phyloP scores from a whole-genome alignment of 2,797 vertebrate genomes.

The Sitta carolinensis region DNA sequence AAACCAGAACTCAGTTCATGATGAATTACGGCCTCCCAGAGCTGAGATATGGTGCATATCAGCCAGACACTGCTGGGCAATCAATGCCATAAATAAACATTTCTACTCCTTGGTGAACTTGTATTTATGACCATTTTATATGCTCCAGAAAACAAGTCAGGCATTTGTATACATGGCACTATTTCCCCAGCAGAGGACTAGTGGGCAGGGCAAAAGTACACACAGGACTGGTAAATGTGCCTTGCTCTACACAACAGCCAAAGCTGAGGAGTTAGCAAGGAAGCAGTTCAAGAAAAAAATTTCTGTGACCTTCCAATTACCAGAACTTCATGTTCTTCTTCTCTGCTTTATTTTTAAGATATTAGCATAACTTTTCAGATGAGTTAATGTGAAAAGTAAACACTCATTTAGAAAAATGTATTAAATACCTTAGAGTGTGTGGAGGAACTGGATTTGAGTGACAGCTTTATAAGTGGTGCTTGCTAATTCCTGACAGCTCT shows the following conservation, averaged over 20 bases:
- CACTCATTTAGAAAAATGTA: background rate
- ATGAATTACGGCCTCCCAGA: background rate
- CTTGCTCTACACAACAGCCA: background rate
- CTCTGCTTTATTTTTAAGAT: constrained; percentile 1
- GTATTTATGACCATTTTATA: background rate
- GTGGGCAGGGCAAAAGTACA: background rate
- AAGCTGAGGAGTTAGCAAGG: background rate
- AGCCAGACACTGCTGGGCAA: background rate
- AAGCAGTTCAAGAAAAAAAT: background rate
- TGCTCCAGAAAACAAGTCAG: background rate
- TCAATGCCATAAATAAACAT: background rate
- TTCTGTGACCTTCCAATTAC: background rate
- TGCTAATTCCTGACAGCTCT: constrained; percentile 6
- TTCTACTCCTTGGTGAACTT: background rate
- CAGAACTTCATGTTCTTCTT: background rate
- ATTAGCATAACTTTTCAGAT: background rate
- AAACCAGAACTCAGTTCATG: background rate
- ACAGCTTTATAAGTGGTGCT: background rate
- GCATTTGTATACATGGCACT: background rate
- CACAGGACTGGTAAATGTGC: background rate
- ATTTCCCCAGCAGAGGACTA: background rate
- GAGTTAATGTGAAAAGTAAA: constrained; percentile 24
- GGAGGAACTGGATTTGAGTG: background rate
- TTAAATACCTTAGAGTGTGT: background rate
- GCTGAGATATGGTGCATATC: background rate